Evolutionary conservation across 2,113 vertebrate species (phyloP), one percentile per base, ranked within the genome.

Genomic region (Elanoides forficatus): DNA sequence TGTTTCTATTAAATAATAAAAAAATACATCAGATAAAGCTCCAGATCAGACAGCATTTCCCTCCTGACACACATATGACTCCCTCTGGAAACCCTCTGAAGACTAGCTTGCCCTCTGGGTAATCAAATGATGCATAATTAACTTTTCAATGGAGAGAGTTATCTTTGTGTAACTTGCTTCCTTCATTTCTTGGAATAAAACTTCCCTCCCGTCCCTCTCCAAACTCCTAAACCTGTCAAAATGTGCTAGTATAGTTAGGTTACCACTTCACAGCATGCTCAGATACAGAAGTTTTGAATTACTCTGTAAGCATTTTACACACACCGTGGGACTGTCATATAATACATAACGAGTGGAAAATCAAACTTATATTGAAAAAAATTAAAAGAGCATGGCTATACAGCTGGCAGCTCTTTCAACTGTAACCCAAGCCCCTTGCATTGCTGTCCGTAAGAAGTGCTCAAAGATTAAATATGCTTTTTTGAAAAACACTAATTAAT

Each of bases 211-310:
- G 1, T 52, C 21, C 30, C 45, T 63, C 36, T 83, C 22, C 50
- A 73, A 81, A 42, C 52, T 59, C 52, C 42, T 86, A 68, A 83
- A 59, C 15, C 56, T 1, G 8, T 58, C 63, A 81, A 76, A 82
- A 78, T 45, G 13, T 25, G 38, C 50, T 43, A 70, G 8, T 29
- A 62, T 15, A 72, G 22, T 78, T 79, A 72, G 72, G 42, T 86
- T 52, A 85, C 58, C 29, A 40, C 70, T 97, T 71, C 15, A 93
- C 36, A 91, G 40, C 6, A 1, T 47, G 32, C 40, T 78, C 50
- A 90, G 58, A 85, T 60, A 72, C 58, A 93, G 70, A 68, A 78
- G 76, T 82, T 93, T 95, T 89, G 26, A 94, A 89, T 93, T 93
- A 93, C 75, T 91, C 60, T 53, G 47, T 45, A 85, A 94, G 65